Percentiles rank a stretch among this genome's conserved stretches.
phyloP scores from a whole-genome alignment of 2,888 invertebrate genomes.

The Biston betularia region DNA sequence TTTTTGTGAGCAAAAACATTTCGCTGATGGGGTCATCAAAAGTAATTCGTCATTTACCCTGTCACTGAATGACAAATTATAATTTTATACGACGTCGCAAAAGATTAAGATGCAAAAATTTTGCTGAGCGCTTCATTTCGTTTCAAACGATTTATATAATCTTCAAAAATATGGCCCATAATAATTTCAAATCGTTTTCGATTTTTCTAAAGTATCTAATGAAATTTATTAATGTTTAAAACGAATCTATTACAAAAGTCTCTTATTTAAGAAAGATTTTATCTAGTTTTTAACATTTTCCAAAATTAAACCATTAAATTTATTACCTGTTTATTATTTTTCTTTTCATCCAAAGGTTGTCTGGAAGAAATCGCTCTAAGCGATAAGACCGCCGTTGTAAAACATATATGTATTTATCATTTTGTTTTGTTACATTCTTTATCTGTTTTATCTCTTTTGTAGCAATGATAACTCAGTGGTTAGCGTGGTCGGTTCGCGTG shows the following conservation, averaged over 20 bases:
- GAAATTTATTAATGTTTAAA: conserved; percentile 26
- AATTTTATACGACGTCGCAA: conserved; percentile 33
- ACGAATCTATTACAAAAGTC: conserved; percentile 11
- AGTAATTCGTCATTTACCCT: conserved; percentile 57
- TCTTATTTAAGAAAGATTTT: conserved; percentile 1
- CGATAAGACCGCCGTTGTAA: no score
- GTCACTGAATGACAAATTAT: conserved; percentile 60
- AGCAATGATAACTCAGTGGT: no score
- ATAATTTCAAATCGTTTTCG: conserved; percentile 23
- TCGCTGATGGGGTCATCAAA: conserved; percentile 46
- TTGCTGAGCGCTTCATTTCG: conserved; percentile 55
- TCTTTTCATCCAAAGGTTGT: no score
- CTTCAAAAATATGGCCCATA: conserved; percentile 33
- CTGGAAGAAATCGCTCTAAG: no score
- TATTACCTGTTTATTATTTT: no score
- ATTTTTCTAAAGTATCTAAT: conserved; percentile 24
- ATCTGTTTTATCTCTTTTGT: no score
- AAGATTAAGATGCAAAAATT: conserved; percentile 51
- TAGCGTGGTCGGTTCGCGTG: no score
- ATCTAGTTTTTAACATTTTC: no score
- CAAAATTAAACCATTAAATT: no score
- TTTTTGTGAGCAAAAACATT: no score
- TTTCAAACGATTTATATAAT: conserved; percentile 51
- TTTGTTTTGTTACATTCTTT: no score
- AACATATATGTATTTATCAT: no score